Evolutionary conservation across 2,113 vertebrate genomes (phyloP), one percentile per base, ranked within the genome.

Genomic region (Trinectes maculatus): DNA sequence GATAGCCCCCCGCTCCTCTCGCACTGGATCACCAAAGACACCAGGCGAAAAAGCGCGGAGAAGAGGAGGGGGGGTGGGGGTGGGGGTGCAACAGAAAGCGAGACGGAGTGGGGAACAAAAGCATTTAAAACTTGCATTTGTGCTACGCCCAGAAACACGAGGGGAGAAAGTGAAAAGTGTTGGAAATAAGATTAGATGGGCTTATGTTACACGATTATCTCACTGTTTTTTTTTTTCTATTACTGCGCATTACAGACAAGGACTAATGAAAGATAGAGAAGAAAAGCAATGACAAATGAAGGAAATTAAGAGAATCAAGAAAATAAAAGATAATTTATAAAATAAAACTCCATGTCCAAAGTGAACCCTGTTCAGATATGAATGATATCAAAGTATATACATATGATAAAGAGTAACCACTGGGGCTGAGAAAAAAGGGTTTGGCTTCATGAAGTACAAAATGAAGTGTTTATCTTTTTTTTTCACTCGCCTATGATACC

Each of bases 11-110:
- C 59, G 61, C 80, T 85, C 85, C 79, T 77, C 82, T 87, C 67
- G 10, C 80, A 60, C 82, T 78, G 66, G 83, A 89, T 91, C 90
- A 91, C 90, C 85, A 91, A 91, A 89, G 90, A 91, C 87, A 91
- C 85, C 58, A 64, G 82, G 80, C 67, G 29, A 21, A 77, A 71
- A 75, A 60, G 54, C 74, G 86, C 84, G 67, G 68, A 71, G 80
- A 26, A 29, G 56, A 57, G 7, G 61, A 21, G 10, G 56, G 58
- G 57, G 49, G 48, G 54, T 29, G 25, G 37, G 43, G 8, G 24
- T 7, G 43, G 47, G 46, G 18, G 64, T 34, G 79, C 48, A 74
- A 74, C 39, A 54, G 62, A 53, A 68, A 53, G 75, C 62, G 63
- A 74, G 77, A 76, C 71, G 28, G 76, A 73, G 79, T 26, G 55